Conservation (phyloP, 2,113 vertebrate genomes). For the Cisticola juncidis region DNA sequence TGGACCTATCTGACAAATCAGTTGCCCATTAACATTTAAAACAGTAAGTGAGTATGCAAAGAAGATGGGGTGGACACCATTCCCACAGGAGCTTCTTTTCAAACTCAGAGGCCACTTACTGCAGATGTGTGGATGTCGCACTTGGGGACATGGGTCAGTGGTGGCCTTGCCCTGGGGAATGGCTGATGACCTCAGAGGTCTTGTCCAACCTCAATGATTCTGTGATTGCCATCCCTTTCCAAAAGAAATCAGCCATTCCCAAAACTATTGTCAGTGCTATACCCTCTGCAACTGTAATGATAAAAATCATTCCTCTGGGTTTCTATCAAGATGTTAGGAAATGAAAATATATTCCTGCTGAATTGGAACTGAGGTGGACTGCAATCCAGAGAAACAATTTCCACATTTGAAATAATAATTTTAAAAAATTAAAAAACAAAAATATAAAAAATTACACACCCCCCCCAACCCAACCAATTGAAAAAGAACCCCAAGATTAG, state of each 20-base stretch:
- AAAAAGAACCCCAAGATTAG: not conserved
- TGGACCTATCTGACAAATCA: not conserved
- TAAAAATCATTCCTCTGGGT: not conserved
- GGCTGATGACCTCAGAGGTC: not conserved
- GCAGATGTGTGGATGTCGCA: not conserved
- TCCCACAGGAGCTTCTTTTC: not conserved
- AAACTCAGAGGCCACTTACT: not conserved
- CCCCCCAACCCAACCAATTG: too few relatives aligned
- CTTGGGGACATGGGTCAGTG: not conserved
- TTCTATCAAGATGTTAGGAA: not conserved
- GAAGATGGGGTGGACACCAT: not conserved
- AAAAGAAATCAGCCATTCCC: not conserved
- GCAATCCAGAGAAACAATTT: not conserved
- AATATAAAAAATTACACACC: too few relatives aligned
- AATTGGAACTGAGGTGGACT: not conserved
- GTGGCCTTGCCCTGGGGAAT: not conserved
- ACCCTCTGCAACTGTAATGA: not conserved
- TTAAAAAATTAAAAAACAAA: too few relatives aligned
- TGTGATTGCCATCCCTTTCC: not conserved
- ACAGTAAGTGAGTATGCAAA: not conserved
- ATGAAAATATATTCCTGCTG: not conserved
- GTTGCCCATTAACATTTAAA: not conserved
- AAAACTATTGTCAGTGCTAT: not conserved
- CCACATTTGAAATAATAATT: not conserved
- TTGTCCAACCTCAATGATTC: not conserved